Percentiles rank a stretch among this genome's conserved stretches.
phyloP scores from a whole-genome alignment of 1,140 invertebrate genomes.

The Diorhabda elongata region DNA sequence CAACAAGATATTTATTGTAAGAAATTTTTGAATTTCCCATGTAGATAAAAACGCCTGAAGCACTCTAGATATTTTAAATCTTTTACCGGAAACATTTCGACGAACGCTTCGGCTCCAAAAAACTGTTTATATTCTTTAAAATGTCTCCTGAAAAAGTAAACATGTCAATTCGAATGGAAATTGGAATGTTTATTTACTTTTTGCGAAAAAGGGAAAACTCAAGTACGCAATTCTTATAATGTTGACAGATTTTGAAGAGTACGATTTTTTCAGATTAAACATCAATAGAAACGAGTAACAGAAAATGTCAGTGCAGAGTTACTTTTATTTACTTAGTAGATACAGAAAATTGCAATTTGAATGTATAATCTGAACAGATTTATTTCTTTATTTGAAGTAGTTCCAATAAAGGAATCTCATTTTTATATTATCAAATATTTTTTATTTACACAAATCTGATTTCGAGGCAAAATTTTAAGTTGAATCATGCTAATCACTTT shows the following conservation, averaged over 20 bases:
- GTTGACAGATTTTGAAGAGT: not conserved
- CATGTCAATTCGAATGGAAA: not conserved
- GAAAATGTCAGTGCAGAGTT: too few species aligned
- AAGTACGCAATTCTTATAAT: slow-evolving; percentile 3
- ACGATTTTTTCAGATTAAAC: not conserved
- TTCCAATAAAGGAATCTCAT: too few species aligned
- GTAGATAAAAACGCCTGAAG: not conserved
- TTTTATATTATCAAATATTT: too few species aligned
- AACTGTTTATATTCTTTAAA: not conserved
- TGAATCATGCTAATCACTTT: too few species aligned
- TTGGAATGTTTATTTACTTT: not conserved
- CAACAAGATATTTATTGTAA: too few species aligned
- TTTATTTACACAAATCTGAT: too few species aligned
- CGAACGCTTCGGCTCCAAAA: not conserved
- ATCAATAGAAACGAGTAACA: not conserved
- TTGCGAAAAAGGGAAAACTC: not conserved
- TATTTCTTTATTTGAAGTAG: too few species aligned
- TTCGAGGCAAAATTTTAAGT: too few species aligned
- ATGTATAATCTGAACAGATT: too few species aligned
- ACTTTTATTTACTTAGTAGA: too few species aligned
- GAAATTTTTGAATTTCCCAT: too few species aligned
- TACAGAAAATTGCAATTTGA: too few species aligned
- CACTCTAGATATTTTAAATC: slow-evolving; percentile 1
- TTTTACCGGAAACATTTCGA: not conserved
- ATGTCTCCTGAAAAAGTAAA: slow-evolving; percentile 1